phyloP scores from a whole-genome alignment of 2,797 vertebrate genomes.

The Phataginus tetradactyla region DNA sequence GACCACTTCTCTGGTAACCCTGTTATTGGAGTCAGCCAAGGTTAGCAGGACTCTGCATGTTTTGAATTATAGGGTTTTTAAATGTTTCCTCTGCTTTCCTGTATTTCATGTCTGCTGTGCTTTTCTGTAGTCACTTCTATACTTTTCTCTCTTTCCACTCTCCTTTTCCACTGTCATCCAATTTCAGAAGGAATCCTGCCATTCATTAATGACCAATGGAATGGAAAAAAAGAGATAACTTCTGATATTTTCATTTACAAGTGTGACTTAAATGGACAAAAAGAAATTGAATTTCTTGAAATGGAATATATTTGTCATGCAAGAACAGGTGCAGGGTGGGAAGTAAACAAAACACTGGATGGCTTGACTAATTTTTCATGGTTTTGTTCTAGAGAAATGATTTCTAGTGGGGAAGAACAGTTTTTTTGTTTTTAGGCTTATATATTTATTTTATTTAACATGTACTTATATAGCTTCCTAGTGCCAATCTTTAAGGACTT shows the following conservation, averaged over 20 bases:
- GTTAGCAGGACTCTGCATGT: constrained; percentile 46
- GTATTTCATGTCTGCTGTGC: not conserved
- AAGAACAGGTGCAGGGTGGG: not conserved
- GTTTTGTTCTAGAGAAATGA: not conserved
- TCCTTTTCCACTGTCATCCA: not conserved
- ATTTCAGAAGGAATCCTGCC: constrained; percentile 41
- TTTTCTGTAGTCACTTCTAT: not conserved
- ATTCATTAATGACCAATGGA: not conserved
- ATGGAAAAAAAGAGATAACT: not conserved
- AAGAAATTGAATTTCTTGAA: not conserved
- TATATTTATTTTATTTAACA: constrained; percentile 25
- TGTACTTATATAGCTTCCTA: not conserved
- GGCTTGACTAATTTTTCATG: not conserved
- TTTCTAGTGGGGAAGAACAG: constrained; percentile 22
- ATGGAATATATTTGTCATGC: not conserved
- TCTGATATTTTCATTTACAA: not conserved
- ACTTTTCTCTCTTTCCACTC: not conserved
- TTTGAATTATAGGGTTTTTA: constrained; percentile 34
- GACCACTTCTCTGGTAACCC: not conserved
- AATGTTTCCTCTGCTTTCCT: constrained; percentile 42
- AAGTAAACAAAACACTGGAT: not conserved
- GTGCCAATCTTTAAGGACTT: not conserved
- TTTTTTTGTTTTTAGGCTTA: constrained; percentile 49
- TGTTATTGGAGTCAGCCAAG: constrained; percentile 35
- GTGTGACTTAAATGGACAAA: not conserved